A percentile compares a stretch with the other conserved stretches of the same genome.
phyloP scores from a whole-genome alignment of 2,797 vertebrate species.

The Clarias laeviceps region DNA sequence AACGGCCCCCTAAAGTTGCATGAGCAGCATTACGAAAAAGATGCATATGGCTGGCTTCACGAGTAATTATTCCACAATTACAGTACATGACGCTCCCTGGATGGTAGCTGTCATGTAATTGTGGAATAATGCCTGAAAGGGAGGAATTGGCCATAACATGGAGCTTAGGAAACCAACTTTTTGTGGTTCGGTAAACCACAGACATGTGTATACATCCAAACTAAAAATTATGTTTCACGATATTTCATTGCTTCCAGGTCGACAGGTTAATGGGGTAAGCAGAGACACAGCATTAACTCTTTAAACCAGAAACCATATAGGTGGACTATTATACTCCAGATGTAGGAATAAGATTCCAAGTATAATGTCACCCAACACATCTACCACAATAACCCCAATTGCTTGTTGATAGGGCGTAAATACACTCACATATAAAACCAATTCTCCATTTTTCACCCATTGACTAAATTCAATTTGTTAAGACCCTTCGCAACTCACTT shows the following conservation, averaged over 20 bases:
- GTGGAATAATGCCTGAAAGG: not conserved
- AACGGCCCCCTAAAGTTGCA: not conserved
- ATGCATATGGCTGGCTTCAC: not conserved
- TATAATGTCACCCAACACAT: conserved; percentile 47
- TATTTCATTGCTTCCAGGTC: not conserved
- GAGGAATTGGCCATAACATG: not conserved
- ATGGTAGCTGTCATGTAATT: not conserved
- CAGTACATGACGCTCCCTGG: not conserved
- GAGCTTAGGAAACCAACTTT: not conserved
- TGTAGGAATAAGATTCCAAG: conserved; percentile 35
- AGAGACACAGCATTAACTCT: not conserved
- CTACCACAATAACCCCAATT: conserved; percentile 55
- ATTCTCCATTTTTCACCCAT: conserved; percentile 79
- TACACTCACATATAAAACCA: conserved; percentile 69
- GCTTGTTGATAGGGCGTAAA: conserved; percentile 58
- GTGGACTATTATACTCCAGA: conserved; percentile 3
- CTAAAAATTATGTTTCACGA: not conserved
- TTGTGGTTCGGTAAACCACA: not conserved
- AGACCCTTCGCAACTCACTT: conserved; percentile 84
- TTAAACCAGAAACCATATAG: conserved; percentile 3
- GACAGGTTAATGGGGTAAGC: not conserved
- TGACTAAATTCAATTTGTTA: conserved; percentile 84
- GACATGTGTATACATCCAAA: not conserved
- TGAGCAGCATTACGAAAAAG: not conserved
- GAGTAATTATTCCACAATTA: not conserved